Base-by-base conservation (phyloP, 2,113 vertebrate genomes). In the Eptesicus fuscus region DNA sequence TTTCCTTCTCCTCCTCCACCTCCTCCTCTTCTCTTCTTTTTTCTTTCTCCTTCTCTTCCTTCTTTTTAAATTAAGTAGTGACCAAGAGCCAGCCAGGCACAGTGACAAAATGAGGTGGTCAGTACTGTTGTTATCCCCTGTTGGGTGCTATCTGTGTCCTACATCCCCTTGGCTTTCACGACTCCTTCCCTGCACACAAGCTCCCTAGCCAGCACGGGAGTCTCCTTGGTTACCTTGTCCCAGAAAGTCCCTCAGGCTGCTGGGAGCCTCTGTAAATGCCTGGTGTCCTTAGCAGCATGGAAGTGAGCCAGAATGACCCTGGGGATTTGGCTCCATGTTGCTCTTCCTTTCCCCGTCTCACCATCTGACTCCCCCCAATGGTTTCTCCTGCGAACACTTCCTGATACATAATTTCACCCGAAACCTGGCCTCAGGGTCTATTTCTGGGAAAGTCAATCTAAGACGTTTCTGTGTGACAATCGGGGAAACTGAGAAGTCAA, bases 361-460 rank as follows among this genome's bases (percentile, higher is more conserved):
- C n/a, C 0, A 0, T 16, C 67, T 37, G 30, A 20, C 28, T 37
- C 42, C 28, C 7, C 2, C 32, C 0, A 2, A 1, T 7, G 22
- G 37, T 67, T 74, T 79, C 32, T 35, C 53, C 63, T 4, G 65
- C 37, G 53, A 73, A 32, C 40, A 42, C 53, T 84, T 94, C 47
- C 32, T 28, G 37, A 47, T 73, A 32, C 7, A 9, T 56, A 22
- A 20, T 88, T 69, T 83, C 53, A 53, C 44, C 12, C 4, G 63
- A 47, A 91, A 91, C 37, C 88, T 44, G 63, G 14, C 17, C 51
- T 37, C 42, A 0, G 25, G 49, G 20, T 56, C 37, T 79, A 5
- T 70, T 77, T 83, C 71, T 67, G 63, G 8, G 65, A 69, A 69
- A n/a, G 65, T n/a, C 65, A 8, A n/a, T 1, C 32, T 51, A 35